Evolutionary conservation across 1,140 invertebrate genomes (phyloP).

Genomic region (Listronotus oregonensis): DNA sequence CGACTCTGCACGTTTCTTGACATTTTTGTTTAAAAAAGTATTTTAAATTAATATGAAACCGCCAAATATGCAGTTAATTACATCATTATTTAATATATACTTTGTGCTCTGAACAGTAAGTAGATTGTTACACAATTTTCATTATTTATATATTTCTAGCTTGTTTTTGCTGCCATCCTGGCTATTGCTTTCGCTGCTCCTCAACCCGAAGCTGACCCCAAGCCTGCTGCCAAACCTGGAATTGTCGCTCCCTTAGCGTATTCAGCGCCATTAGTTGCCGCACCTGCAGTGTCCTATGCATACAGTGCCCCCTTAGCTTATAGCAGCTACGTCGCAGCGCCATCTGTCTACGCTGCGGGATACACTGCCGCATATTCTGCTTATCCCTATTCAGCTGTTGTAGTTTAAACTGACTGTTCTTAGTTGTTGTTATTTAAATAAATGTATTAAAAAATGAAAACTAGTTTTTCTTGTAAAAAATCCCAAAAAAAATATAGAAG

Average conservation of each 20-base stretch:
- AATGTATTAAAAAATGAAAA: no score
- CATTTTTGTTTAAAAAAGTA: no score
- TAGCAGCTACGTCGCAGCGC: constrained; percentile 9
- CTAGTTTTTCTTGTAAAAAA: no score
- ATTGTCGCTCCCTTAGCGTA: constrained; percentile 4
- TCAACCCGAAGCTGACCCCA: constrained; percentile 2
- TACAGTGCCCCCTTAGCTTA: constrained; percentile 11
- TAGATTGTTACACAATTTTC: no score
- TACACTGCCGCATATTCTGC: constrained; percentile 24
- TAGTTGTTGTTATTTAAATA: no score
- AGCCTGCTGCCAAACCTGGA: constrained; percentile 10
- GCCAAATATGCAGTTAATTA: no score
- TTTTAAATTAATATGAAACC: no score
- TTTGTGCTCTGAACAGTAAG: no score
- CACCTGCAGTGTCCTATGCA: constrained; percentile 1
- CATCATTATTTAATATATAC: no score
- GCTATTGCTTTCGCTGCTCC: constrained; percentile 17
- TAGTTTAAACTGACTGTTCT: background rate
- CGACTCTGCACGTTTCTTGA: no score
- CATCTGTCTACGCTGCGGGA: constrained; percentile 34
- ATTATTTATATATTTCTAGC: background rate
- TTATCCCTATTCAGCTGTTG: no score
- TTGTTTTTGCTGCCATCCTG: constrained; percentile 25
- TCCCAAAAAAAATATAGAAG: no score
- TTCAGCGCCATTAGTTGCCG: constrained; percentile 7